phyloP scores from a whole-genome alignment of 2,113 vertebrate species.

The Acanthisitta chloris region DNA sequence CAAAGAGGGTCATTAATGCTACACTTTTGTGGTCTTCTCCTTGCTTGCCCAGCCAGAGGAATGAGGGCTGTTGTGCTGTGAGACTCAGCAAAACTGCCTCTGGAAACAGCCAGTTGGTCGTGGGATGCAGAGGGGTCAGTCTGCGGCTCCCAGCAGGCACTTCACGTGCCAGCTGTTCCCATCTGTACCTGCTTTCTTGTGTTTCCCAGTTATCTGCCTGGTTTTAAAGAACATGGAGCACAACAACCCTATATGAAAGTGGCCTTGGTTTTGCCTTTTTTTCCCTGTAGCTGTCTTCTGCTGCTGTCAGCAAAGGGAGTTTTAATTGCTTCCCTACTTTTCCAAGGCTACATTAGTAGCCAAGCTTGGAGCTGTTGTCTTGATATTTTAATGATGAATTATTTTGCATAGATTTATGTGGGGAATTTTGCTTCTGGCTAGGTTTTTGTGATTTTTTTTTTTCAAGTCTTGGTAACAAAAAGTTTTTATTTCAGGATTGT shows the following conservation, averaged over 20 bases:
- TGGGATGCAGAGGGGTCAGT: not conserved
- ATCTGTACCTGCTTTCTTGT: too few relatives aligned
- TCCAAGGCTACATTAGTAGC: not conserved
- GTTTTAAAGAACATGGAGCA: not conserved
- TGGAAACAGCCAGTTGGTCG: not conserved
- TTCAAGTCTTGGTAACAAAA: not conserved
- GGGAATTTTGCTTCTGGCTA: not conserved
- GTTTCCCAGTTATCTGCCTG: not conserved
- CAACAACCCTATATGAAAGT: not conserved
- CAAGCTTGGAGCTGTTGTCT: not conserved
- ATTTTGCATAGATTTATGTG: not conserved
- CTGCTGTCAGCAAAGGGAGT: not conserved
- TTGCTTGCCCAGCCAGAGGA: not conserved
- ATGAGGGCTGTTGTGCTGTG: not conserved
- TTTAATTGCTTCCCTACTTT: not conserved
- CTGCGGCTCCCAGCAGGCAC: not conserved
- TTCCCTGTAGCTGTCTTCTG: not conserved
- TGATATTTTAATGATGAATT: not conserved
- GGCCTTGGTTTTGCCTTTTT: not conserved
- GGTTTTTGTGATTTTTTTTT: not conserved
- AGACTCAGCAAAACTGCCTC: not conserved
- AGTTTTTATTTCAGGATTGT: not conserved
- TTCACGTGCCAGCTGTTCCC: accelerated
- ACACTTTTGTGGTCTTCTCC: not conserved
- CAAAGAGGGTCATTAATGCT: not conserved